Evolutionary conservation across 2,888 invertebrate species (phyloP).

Genomic region (Monochamus alternatus): DNA sequence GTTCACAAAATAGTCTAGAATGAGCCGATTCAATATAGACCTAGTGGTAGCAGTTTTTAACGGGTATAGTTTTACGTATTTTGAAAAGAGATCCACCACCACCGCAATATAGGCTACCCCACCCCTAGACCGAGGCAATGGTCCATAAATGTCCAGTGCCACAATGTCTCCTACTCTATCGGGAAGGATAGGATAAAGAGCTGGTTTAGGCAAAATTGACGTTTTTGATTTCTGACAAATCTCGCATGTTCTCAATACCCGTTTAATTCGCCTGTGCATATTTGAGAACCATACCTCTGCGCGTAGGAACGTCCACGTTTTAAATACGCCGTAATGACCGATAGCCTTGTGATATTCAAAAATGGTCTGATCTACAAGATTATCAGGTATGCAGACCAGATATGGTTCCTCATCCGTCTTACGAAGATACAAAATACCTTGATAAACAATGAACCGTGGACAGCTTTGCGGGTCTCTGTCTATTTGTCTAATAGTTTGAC

Average conservation of each 20-base stretch:
- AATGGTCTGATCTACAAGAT: conserved; percentile 11
- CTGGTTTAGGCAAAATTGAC: conserved; percentile 25
- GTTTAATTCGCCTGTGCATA: conserved; percentile 30
- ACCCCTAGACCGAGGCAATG: conserved; percentile 45
- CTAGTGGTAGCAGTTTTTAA: conserved; percentile 23
- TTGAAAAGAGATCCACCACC: conserved; percentile 58
- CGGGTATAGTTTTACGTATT: conserved; percentile 25
- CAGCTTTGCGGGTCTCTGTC: background rate
- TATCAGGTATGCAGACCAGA: conserved; percentile 37
- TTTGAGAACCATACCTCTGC: conserved; percentile 41
- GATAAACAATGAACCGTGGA: background rate
- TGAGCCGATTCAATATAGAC: conserved; percentile 10
- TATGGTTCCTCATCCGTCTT: conserved; percentile 37
- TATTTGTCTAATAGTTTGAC: background rate
- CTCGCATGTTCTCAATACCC: conserved; percentile 18
- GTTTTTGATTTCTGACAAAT: conserved; percentile 33
- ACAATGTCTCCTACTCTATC: background rate
- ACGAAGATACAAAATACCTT: background rate
- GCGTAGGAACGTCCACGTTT: conserved; percentile 36
- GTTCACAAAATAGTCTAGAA: conserved; percentile 18
- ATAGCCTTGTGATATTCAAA: conserved; percentile 37
- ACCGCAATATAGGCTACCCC: conserved; percentile 64
- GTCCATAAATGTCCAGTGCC: conserved; percentile 21
- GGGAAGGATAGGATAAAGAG: conserved; percentile 26
- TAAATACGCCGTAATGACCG: conserved; percentile 41